Evolutionary conservation across 1,140 invertebrate species (phyloP).

Genomic region (Drosophila rhopaloa): DNA sequence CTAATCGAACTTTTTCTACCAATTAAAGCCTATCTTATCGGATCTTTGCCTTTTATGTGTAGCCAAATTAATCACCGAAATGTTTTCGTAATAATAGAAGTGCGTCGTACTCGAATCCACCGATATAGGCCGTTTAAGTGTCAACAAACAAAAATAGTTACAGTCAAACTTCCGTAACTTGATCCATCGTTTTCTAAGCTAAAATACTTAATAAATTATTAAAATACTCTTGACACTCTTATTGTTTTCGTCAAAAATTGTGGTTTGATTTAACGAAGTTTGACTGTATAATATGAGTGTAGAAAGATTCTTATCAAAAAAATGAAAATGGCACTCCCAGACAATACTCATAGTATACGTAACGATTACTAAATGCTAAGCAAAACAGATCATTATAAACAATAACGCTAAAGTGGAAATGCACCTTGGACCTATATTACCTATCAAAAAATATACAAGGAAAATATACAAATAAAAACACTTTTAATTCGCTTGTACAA

Average conservation of each 20-base stretch:
- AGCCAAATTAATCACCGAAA: constrained; percentile 32
- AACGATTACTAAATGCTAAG: constrained; percentile 16
- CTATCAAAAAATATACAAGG: background rate
- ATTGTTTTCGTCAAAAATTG: no score
- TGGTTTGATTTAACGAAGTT: no score
- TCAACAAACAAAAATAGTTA: constrained; percentile 2
- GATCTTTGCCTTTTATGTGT: constrained; percentile 13
- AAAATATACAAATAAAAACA: background rate
- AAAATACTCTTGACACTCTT: no score
- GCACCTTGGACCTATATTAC: constrained; percentile 24
- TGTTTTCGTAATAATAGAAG: constrained; percentile 13
- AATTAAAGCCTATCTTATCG: constrained; percentile 49
- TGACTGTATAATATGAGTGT: no score
- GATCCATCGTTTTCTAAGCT: no score
- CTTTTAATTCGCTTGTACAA: no score
- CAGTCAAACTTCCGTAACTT: background rate
- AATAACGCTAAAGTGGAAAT: constrained; percentile 4
- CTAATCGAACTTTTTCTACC: constrained; percentile 22
- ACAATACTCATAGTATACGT: constrained; percentile 19
- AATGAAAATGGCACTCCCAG: constrained; percentile 14
- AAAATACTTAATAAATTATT: no score
- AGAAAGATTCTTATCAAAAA: constrained; percentile 19
- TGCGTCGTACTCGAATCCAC: background rate
- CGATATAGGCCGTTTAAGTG: background rate
- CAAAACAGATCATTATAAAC: constrained; percentile 3